Evolutionary conservation across 2,797 vertebrate species (phyloP).

Genomic region (Amphiprion clarkii): DNA sequence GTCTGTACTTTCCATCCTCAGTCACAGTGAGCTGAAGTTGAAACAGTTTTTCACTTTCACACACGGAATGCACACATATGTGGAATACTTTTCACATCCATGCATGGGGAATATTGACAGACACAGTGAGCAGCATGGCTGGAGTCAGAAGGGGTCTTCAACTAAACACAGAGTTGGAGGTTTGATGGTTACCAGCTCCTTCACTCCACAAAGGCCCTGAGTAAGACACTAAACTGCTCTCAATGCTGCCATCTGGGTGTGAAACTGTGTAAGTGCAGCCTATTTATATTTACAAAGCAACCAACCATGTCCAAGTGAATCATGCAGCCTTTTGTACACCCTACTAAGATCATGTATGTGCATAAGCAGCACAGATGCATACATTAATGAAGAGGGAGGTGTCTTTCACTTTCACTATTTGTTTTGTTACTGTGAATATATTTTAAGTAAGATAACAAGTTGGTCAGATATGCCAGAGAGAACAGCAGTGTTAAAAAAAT

Average conservation of each 20-base stretch:
- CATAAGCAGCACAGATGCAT: not conserved
- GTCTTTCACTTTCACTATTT: too few species aligned
- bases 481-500: not conserved
- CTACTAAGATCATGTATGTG: not conserved
- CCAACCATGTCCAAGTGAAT: not conserved
- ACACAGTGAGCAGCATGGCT: not conserved
- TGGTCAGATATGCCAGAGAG: not conserved
- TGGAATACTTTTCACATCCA: not conserved
- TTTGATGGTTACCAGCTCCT: constrained; percentile 16
- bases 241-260: constrained; percentile 64
- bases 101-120: not conserved
- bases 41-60: not conserved
- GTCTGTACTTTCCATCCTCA: not conserved
- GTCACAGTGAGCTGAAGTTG: not conserved
- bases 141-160: not conserved
- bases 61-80: not conserved
- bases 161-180: not conserved
- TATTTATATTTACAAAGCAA: not conserved
- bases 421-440: not conserved
- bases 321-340: not conserved
- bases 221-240: not conserved
- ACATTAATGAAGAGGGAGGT: not conserved
- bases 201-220: not conserved
- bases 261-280: not conserved
- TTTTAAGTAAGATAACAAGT: not conserved